A percentile compares a stretch with the other conserved stretches of the same genome.
These are phyloP conservation scores for Alcedo atthis DNA, from an alignment of 2,797 vertebrate species.

Conservation along the genomic window DNA sequence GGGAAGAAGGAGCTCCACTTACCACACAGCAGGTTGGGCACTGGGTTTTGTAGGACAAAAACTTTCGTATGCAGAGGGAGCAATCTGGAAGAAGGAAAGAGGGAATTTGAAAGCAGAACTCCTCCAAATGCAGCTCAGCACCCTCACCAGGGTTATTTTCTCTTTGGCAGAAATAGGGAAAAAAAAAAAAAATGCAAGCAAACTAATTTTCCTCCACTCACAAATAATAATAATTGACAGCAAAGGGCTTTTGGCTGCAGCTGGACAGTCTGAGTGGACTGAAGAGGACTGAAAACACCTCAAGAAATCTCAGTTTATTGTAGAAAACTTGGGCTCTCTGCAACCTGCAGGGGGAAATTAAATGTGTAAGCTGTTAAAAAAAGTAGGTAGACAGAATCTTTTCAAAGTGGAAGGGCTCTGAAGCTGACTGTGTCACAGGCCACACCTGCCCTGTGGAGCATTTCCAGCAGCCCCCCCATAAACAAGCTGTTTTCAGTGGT, in stretches of 20 bases:
- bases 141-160: neutral
- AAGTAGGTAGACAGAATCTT: neutral
- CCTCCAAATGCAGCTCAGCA: neutral
- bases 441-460: neutral
- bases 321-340: neutral
- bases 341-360: neutral
- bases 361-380: neutral
- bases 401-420: neutral
- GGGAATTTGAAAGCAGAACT: accelerated
- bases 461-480: neutral
- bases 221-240: neutral
- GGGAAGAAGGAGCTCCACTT: conserved; percentile 66
- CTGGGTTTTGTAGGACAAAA: conserved; percentile 89
- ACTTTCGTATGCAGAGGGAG: conserved; percentile 95
- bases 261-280: neutral
- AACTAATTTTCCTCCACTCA: neutral
- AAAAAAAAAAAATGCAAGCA: too few species aligned
- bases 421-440: neutral
- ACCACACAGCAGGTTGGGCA: conserved; percentile 93
- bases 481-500: neutral
- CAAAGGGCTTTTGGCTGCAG: neutral
- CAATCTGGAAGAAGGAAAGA: conserved; percentile 84
- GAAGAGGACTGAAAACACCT: neutral
- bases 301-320: neutral
- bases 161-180: too few species aligned